phyloP scores from a whole-genome alignment of 1,140 invertebrate genomes.

The Zaprionus nigranus region DNA sequence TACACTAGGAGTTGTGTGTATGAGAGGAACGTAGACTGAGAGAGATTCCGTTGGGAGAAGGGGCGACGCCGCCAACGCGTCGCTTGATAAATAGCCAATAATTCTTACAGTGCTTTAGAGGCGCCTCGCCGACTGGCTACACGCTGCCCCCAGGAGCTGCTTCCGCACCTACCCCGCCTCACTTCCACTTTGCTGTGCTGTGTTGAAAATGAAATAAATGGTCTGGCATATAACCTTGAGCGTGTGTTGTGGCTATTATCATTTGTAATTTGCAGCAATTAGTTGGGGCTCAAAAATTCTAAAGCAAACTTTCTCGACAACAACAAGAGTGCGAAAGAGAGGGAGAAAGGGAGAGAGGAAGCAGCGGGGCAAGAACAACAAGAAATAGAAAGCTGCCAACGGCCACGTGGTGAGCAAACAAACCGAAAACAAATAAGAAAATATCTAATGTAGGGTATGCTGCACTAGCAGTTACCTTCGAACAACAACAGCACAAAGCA shows the following conservation, averaged over 20 bases:
- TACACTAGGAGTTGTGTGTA: not conserved
- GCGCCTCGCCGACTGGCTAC: constrained; percentile 33
- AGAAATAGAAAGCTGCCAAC: constrained; percentile 46
- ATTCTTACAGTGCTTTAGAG: constrained; percentile 73
- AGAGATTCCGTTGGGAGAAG: constrained; percentile 1
- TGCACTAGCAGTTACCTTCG: constrained; percentile 13
- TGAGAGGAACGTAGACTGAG: constrained; percentile 28
- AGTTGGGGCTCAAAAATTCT: constrained; percentile 82
- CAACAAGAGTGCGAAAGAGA: constrained; percentile 46
- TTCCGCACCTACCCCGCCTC: not conserved
- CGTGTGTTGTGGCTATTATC: constrained; percentile 83
- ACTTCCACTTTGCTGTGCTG: constrained; percentile 24
- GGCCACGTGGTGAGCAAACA: constrained; percentile 51
- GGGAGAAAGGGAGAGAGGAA: not conserved
- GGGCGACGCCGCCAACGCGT: constrained; percentile 44
- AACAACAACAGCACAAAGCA: not conserved
- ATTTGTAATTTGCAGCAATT: constrained; percentile 83
- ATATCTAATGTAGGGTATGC: not conserved
- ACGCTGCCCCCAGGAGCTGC: constrained; percentile 12
- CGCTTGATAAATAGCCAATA: constrained; percentile 81
- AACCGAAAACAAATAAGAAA: constrained; percentile 55
- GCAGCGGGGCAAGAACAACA: constrained; percentile 30
- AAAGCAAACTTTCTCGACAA: constrained; percentile 76
- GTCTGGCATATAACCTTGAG: constrained; percentile 78
- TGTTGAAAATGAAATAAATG: constrained; percentile 78